phyloP scores from a whole-genome alignment of 2,113 vertebrate species.

The Elephas maximus region DNA sequence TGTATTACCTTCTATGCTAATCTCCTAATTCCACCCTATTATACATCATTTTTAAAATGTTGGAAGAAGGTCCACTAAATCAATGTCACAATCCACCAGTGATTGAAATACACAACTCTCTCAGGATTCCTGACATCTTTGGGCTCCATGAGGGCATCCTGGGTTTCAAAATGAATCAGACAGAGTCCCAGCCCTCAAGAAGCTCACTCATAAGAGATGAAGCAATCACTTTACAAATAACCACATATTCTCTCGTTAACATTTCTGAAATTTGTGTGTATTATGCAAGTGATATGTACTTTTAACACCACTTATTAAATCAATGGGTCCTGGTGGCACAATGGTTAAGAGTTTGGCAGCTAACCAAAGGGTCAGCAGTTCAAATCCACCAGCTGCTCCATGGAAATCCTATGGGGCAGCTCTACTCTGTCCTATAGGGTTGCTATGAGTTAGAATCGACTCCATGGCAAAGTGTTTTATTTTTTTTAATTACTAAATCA shows the following conservation, averaged over 20 bases:
- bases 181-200: background rate
- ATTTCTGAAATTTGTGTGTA: background rate
- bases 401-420: too few relatives aligned
- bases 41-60: background rate
- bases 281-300: background rate
- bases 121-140: background rate
- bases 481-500: background rate
- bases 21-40: background rate
- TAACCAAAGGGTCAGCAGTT: too few relatives aligned
- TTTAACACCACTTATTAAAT: background rate
- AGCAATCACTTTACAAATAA: background rate
- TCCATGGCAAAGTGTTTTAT: too few relatives aligned
- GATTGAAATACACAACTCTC: background rate
- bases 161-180: background rate
- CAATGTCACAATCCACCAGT: background rate
- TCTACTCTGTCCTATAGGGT: too few relatives aligned
- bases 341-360: too few relatives aligned
- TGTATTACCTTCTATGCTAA: background rate
- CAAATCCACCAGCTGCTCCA: too few relatives aligned
- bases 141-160: too few relatives aligned
- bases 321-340: background rate
- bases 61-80: background rate
- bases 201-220: background rate
- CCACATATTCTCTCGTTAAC: background rate
- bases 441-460: too few relatives aligned